phyloP scores from a whole-genome alignment of 2,113 vertebrate genomes.

The Macroglossus sobrinus region DNA sequence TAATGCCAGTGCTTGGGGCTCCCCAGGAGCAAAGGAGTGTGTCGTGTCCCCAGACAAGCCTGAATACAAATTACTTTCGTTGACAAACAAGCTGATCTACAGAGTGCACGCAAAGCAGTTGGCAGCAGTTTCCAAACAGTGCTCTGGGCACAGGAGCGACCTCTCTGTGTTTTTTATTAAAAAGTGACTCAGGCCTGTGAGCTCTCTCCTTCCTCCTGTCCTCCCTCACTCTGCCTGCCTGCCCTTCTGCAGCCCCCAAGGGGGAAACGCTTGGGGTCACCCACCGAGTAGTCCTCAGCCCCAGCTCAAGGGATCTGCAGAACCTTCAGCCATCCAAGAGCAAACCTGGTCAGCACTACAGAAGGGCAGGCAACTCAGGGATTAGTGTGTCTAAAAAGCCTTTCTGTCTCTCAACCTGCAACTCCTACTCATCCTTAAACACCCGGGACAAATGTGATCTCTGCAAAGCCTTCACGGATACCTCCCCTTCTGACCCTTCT shows the following conservation, averaged over 20 bases:
- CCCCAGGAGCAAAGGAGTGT: neutral
- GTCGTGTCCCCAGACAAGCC: neutral
- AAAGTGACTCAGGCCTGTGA: neutral
- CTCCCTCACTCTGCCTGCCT: neutral
- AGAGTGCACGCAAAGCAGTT: neutral
- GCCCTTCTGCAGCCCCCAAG: neutral
- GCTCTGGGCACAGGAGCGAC: neutral
- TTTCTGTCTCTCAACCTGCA: neutral
- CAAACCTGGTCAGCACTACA: neutral
- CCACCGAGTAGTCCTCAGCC: neutral
- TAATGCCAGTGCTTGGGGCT: neutral
- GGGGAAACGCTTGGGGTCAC: neutral
- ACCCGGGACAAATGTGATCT: neutral
- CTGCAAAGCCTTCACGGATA: neutral
- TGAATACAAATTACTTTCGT: constrained; percentile 25
- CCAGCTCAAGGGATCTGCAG: neutral
- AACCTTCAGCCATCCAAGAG: neutral
- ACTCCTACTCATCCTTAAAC: neutral
- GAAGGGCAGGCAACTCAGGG: neutral
- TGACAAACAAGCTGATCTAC: neutral
- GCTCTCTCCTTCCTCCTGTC: too few species aligned
- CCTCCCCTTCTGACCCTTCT: neutral
- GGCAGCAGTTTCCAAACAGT: neutral
- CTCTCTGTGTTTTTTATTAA: neutral
- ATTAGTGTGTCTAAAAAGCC: neutral